These are phyloP conservation scores for Hydraecia micacea DNA, from an alignment of 2,888 invertebrate genomes.

Conservation along the genomic window DNA sequence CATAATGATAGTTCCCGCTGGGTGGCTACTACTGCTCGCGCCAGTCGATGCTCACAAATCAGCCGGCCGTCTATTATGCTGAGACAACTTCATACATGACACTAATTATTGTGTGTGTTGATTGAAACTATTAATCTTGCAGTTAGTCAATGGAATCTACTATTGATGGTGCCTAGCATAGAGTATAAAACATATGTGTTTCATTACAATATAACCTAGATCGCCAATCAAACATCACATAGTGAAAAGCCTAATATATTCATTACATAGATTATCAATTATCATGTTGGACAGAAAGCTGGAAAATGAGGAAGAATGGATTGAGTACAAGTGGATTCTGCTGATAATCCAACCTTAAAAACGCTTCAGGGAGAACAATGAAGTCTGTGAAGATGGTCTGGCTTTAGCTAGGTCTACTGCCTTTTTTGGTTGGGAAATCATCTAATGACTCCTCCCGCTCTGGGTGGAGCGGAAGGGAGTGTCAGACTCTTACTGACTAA, in stretches of 20 bases:
- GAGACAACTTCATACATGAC: conserved; percentile 15
- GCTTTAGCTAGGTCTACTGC: not conserved
- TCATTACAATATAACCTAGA: not conserved
- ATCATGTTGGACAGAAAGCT: not conserved
- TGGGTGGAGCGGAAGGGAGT: too few species aligned
- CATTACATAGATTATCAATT: not conserved
- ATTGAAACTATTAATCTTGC: conserved; percentile 10
- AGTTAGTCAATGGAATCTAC: not conserved
- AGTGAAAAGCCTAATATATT: not conserved
- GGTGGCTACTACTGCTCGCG: not conserved
- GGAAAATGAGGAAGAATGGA: not conserved
- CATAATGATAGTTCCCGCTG: not conserved
- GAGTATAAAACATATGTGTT: not conserved
- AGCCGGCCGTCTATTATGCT: not conserved
- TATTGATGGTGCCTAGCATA: not conserved
- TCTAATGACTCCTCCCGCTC: too few species aligned
- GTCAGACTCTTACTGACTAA: too few species aligned
- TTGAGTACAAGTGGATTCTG: not conserved
- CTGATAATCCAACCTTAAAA: not conserved
- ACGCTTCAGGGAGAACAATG: too few species aligned
- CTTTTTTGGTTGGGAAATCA: too few species aligned
- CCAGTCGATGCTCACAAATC: conserved; percentile 6
- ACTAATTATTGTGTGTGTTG: conserved; percentile 7
- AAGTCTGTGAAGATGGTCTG: not conserved
- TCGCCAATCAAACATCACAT: not conserved